Base-by-base conservation (phyloP, 2,888 invertebrate species). In the Drosophila quinaria region DNA sequence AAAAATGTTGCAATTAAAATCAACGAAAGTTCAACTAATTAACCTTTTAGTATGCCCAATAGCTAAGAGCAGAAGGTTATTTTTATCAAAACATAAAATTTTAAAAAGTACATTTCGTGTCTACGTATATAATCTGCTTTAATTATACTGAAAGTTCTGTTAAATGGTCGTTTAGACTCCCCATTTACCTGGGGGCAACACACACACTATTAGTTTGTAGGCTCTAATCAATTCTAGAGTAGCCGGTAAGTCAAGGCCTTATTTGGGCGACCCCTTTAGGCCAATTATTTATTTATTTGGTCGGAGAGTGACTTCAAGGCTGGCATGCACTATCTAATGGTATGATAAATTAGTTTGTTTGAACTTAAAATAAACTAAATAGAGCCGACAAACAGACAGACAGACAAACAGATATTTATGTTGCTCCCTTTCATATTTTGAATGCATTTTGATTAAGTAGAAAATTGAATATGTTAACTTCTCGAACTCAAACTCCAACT, bases 371-470 rank as follows among this genome's bases (percentile, higher is more conserved):
- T 79, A 81, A 82, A 77, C 86, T 68, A 61, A 72, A 49, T 37
- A 62, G 39, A 39, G 35, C 42, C 56, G 46, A 66, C 69, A 62
- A 64, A 31, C 31, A 15, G 47, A 49, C 47, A 31, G 49, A 37
- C 13, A 13, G 51, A 51, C 37, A 13, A 37, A 51, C 37, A 25
- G 46, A 64, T 52, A 52, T 49, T 69, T 61, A 52, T 49, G 70
- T 61, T 47, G 72, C 59, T 68, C 74, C 84, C 87, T 86, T 84
- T 84, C 84, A 84, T 86, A 29, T 86, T 78, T 85, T 29, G 56
- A 52, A 65, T 87, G 84, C 81, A 84, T 64, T 80, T 78, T 86
- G 89, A 88, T 88, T 75, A 84, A 74, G 87, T 84, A 88, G 89
- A 84, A 86, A 84, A 84, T 78, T 82, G 70, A 80, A 68, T 84